Percentiles rank a stretch among this genome's conserved stretches.
Conservation (phyloP, 2,888 invertebrate genomes). For the Dynastes maya region DNA sequence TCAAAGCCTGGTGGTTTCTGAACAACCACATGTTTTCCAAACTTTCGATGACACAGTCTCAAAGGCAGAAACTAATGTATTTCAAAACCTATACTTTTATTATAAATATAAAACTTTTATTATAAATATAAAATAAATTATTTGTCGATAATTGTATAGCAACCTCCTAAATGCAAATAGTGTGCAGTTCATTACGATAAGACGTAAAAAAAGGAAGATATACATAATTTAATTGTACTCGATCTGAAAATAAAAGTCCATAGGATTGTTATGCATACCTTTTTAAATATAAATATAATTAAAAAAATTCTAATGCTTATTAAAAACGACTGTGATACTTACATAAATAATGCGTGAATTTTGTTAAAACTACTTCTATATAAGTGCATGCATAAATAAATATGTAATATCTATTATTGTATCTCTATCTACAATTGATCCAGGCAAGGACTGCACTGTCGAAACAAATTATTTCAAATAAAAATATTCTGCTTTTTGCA, state of each 20-base stretch:
- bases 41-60: too few relatives aligned
- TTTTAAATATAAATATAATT: constrained; percentile 30
- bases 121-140: too few relatives aligned
- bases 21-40: too few relatives aligned
- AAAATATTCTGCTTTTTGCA: constrained; percentile 13
- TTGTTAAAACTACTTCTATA: constrained; percentile 18
- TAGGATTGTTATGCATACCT: neutral
- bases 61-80: too few relatives aligned
- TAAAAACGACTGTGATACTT: constrained; percentile 62
- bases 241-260: neutral
- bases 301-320: constrained; percentile 56
- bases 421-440: neutral
- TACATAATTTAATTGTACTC: constrained; percentile 10
- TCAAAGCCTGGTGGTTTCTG: too few relatives aligned
- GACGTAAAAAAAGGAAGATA: constrained; percentile 10
- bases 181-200: constrained; percentile 54
- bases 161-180: constrained; percentile 20
- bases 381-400: constrained; percentile 10
- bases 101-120: too few relatives aligned
- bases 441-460: constrained; percentile 43
- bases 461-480: neutral
- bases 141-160: too few relatives aligned
- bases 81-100: too few relatives aligned
- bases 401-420: neutral
- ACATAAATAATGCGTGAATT: constrained; percentile 48